Evolutionary conservation across 2,888 invertebrate genomes (phyloP).

Genomic region (Coleophora flavipennella): DNA sequence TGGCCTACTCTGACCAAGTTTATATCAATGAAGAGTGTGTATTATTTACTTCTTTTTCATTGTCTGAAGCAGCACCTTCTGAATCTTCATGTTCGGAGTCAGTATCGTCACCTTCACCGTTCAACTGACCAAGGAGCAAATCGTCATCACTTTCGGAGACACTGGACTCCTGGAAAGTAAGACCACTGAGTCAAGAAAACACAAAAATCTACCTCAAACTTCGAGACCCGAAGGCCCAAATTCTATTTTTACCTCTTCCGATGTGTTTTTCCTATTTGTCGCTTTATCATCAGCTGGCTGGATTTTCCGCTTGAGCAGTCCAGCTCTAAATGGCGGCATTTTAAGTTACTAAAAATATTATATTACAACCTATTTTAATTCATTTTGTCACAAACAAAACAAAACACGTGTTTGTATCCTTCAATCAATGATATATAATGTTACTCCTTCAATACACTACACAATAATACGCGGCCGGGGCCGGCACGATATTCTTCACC

Average conservation of each 20-base stretch:
- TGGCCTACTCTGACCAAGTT: too few relatives aligned
- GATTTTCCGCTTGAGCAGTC: slow-evolving; percentile 50
- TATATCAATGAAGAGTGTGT: too few relatives aligned
- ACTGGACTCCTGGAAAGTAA: slow-evolving; percentile 16
- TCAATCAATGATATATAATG: not conserved
- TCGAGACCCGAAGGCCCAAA: not conserved
- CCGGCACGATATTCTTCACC: too few relatives aligned
- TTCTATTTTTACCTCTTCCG: slow-evolving; percentile 18
- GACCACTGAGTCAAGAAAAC: not conserved
- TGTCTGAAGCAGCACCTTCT: slow-evolving; percentile 49
- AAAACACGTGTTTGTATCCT: not conserved
- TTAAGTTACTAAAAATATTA: too few relatives aligned
- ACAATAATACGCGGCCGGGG: too few relatives aligned
- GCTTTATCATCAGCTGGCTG: slow-evolving; percentile 19
- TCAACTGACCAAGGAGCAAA: slow-evolving; percentile 35
- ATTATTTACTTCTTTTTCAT: slow-evolving; percentile 52
- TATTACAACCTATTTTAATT: too few relatives aligned
- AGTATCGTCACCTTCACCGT: slow-evolving; percentile 37
- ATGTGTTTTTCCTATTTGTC: slow-evolving; percentile 13
- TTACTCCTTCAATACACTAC: too few relatives aligned
- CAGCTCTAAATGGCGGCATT: slow-evolving; percentile 57
- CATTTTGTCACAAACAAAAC: too few relatives aligned
- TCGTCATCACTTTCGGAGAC: slow-evolving; percentile 28
- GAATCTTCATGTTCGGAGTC: slow-evolving; percentile 60
- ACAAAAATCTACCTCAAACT: not conserved